These are phyloP conservation scores for Podarcis lilfordi DNA, from an alignment of 2,797 vertebrate species.

Conservation along the genomic window DNA sequence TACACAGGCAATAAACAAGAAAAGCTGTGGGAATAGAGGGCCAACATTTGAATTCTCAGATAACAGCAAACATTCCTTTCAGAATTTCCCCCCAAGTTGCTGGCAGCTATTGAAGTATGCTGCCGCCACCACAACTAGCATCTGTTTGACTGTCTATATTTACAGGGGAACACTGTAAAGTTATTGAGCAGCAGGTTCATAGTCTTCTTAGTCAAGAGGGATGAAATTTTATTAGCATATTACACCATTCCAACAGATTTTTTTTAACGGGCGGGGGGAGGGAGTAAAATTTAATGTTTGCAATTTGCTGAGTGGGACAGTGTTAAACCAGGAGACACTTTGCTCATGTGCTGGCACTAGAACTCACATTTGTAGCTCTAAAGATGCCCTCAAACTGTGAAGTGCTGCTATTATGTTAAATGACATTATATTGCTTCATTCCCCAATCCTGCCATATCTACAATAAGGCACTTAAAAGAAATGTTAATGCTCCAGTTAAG, in stretches of 20 bases:
- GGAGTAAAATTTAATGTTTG: constrained; percentile 62
- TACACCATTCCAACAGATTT: constrained; percentile 42
- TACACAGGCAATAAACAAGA: rapidly evolving
- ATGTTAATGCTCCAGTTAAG: constrained; percentile 57
- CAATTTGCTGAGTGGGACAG: constrained; percentile 36
- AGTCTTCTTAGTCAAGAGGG: constrained; percentile 42
- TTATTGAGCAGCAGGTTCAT: constrained; percentile 55
- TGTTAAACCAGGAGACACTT: constrained; percentile 22
- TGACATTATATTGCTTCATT: constrained; percentile 51
- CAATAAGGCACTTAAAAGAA: constrained; percentile 61
- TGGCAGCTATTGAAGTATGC: background rate
- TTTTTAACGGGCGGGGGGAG: constrained; percentile 14
- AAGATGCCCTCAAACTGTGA: constrained; percentile 66
- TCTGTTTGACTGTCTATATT: constrained; percentile 8
- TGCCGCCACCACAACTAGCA: too few species aligned
- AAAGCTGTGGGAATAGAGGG: background rate
- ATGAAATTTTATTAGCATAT: constrained; percentile 61
- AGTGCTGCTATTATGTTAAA: constrained; percentile 71
- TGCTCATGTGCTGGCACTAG: background rate
- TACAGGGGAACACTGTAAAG: constrained; percentile 52
- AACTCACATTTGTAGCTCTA: constrained; percentile 61
- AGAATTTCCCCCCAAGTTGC: rapidly evolving
- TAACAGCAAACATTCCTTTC: rapidly evolving
- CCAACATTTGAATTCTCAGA: background rate
- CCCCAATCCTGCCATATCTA: constrained; percentile 57